Conservation (phyloP, 2,888 invertebrate genomes). For the Rosalia funebris region DNA sequence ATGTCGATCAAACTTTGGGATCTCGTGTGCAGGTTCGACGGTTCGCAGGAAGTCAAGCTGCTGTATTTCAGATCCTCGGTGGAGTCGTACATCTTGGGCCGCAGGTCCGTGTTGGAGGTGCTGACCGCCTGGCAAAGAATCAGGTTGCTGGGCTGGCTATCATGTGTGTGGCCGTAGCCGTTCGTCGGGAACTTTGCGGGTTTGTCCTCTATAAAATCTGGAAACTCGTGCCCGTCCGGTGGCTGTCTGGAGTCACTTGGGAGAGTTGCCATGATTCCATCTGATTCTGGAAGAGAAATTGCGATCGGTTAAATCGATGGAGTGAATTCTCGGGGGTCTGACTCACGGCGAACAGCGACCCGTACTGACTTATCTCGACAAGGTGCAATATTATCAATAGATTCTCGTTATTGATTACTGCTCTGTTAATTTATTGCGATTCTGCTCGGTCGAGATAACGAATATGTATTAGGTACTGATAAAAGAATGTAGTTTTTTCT, state of each 20-base stretch:
- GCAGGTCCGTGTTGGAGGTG: slow-evolving; percentile 51
- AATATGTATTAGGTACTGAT: background rate
- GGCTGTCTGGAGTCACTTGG: slow-evolving; percentile 78
- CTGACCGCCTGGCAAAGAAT: slow-evolving; percentile 38
- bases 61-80: slow-evolving; percentile 42
- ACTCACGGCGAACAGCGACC: slow-evolving; percentile 8
- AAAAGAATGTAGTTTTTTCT: background rate
- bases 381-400: slow-evolving; percentile 20
- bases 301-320: no score
- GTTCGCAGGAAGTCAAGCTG: slow-evolving; percentile 39
- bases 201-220: slow-evolving; percentile 72
- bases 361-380: slow-evolving; percentile 6
- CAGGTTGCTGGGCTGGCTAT: slow-evolving; percentile 33
- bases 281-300: slow-evolving; percentile 53
- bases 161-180: background rate
- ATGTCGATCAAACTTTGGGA: slow-evolving; percentile 67
- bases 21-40: slow-evolving; percentile 58
- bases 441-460: slow-evolving; percentile 1
- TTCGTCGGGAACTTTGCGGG: background rate
- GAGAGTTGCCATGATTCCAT: slow-evolving; percentile 66
- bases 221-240: slow-evolving; percentile 86
- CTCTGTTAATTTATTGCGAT: slow-evolving; percentile 18
- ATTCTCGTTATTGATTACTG: slow-evolving; percentile 16
- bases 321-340: no score
- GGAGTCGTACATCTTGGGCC: slow-evolving; percentile 44